A percentile compares a stretch with the other conserved stretches of the same genome.
Conservation (phyloP, 1,140 invertebrate species). For the Archegozetes longisetosus region DNA sequence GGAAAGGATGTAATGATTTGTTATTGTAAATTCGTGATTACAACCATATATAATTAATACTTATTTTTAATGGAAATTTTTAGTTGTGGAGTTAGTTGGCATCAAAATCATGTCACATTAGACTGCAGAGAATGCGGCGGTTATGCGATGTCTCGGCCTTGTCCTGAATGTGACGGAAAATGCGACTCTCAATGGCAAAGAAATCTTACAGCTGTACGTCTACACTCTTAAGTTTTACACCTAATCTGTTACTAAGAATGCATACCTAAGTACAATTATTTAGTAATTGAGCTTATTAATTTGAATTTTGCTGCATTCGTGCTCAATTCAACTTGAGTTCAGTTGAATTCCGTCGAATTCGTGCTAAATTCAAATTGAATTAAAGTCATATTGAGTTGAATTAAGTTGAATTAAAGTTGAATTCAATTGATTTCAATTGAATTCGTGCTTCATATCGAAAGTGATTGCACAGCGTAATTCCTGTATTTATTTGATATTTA, state of each 20-base stretch:
- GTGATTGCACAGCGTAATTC: too few species aligned
- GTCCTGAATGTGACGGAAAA: slow-evolving; percentile 54
- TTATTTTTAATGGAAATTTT: too few species aligned
- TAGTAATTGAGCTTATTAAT: not conserved
- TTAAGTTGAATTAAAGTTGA: too few species aligned
- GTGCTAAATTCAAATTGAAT: too few species aligned
- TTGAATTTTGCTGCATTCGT: not conserved
- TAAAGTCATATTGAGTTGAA: too few species aligned
- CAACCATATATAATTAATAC: too few species aligned
- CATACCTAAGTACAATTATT: not conserved
- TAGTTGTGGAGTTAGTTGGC: slow-evolving; percentile 67
- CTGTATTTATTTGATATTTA: not conserved
- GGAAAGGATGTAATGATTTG: not conserved
- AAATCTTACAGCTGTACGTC: slow-evolving; percentile 44
- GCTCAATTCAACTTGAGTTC: too few species aligned
- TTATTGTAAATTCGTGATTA: too few species aligned
- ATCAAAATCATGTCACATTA: slow-evolving; percentile 54
- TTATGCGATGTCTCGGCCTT: slow-evolving; percentile 55
- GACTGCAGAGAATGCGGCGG: slow-evolving; percentile 68
- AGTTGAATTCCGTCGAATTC: too few species aligned
- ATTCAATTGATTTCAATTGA: too few species aligned
- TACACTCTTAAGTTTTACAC: not conserved
- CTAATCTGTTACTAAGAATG: too few species aligned
- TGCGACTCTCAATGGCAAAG: slow-evolving; percentile 56
- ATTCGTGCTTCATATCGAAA: too few species aligned